Conservation (phyloP, 2,888 invertebrate genomes). For the Eugnorisma glareosa region DNA sequence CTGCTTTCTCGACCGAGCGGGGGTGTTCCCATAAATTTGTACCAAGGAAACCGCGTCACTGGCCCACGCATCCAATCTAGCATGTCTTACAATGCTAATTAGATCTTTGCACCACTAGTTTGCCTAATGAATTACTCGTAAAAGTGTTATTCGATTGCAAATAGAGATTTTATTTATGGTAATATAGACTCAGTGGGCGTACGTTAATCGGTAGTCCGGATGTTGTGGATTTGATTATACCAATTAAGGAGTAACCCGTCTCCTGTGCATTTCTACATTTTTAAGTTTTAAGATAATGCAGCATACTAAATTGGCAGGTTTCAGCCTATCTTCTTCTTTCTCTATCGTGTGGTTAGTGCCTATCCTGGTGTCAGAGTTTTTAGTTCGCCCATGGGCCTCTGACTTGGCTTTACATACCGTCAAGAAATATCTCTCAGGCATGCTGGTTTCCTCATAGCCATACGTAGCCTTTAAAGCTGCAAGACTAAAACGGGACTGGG, state of each 20-base stretch:
- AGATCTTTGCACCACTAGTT: slow-evolving; percentile 80
- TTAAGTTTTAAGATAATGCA: background rate
- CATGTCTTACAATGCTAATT: slow-evolving; percentile 78
- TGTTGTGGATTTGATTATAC: slow-evolving; percentile 34
- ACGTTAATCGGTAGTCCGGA: slow-evolving; percentile 40
- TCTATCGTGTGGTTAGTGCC: too few relatives aligned
- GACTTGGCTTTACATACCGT: too few relatives aligned
- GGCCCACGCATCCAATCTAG: slow-evolving; percentile 76
- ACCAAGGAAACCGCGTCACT: slow-evolving; percentile 64
- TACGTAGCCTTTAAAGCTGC: too few relatives aligned
- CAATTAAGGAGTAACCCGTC: too few relatives aligned
- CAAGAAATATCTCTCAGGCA: too few relatives aligned
- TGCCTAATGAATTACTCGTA: slow-evolving; percentile 84
- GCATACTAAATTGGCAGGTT: too few relatives aligned
- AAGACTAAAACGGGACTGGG: too few relatives aligned
- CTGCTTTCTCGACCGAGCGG: slow-evolving; percentile 47
- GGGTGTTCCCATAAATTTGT: slow-evolving; percentile 76
- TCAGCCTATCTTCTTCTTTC: too few relatives aligned
- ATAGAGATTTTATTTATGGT: slow-evolving; percentile 63
- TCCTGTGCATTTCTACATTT: background rate
- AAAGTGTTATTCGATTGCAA: slow-evolving; percentile 71
- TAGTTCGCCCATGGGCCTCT: too few relatives aligned
- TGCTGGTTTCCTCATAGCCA: too few relatives aligned
- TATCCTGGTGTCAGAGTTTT: too few relatives aligned
- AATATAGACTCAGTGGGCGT: slow-evolving; percentile 57